These are phyloP conservation scores for Sebastes hubbsi DNA, from an alignment of 2,797 vertebrate genomes.

Conservation along the genomic window DNA sequence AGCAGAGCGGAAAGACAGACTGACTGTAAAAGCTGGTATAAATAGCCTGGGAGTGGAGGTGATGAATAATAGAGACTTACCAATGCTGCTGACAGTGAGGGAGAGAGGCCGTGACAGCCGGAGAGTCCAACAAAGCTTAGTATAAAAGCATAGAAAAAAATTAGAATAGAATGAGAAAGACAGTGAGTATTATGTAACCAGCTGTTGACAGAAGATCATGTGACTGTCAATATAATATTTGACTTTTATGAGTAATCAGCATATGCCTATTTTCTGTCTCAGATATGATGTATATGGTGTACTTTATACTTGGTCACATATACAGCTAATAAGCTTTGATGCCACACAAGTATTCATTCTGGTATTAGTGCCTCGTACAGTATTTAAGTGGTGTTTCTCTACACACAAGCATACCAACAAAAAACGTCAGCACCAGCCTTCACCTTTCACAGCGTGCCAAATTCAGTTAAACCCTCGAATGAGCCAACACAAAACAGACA, in stretches of 20 bases:
- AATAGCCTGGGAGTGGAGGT: constrained; percentile 75
- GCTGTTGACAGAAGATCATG: not conserved
- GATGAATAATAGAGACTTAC: constrained; percentile 81
- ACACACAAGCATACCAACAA: not conserved
- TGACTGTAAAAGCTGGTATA: constrained; percentile 81
- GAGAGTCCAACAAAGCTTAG: constrained; percentile 26
- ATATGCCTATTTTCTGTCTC: not conserved
- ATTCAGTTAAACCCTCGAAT: not conserved
- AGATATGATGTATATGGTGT: not conserved
- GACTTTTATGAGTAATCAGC: not conserved
- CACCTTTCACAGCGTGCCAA: not conserved
- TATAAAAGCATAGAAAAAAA: constrained; percentile 11
- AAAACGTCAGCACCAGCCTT: not conserved
- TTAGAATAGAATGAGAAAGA: not conserved
- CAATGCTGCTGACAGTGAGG: constrained; percentile 55
- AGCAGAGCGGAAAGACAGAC: constrained; percentile 66
- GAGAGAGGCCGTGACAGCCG: constrained; percentile 45
- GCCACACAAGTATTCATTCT: not conserved
- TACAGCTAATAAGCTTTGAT: not conserved
- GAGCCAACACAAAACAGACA: not conserved
- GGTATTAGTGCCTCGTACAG: not conserved
- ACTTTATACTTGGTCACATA: not conserved
- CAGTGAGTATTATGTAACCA: not conserved
- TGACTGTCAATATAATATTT: not conserved
- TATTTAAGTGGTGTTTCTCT: not conserved